Conservation (phyloP, 2,888 invertebrate species). For the Stenodera caucasica region DNA sequence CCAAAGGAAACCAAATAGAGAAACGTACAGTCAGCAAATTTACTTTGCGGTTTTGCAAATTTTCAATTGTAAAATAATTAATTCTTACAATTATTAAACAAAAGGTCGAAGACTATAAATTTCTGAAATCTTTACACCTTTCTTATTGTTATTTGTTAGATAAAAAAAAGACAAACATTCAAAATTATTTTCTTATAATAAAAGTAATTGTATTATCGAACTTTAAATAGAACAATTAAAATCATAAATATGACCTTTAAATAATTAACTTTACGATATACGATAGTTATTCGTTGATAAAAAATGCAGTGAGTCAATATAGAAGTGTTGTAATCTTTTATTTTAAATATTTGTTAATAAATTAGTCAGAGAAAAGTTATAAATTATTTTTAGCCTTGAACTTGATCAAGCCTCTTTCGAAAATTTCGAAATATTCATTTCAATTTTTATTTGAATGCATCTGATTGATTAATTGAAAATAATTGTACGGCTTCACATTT, state of each 20-base stretch:
- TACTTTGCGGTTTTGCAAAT: not conserved
- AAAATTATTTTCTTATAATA: too few relatives aligned
- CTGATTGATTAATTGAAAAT: constrained; percentile 8
- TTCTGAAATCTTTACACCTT: not conserved
- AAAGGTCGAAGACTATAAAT: not conserved
- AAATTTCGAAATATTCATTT: constrained; percentile 4
- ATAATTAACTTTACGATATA: not conserved
- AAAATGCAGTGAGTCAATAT: not conserved
- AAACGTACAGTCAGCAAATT: not conserved
- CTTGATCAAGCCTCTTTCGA: not conserved
- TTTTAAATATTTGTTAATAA: not conserved
- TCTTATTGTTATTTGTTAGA: too few relatives aligned
- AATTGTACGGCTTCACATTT: constrained; percentile 27
- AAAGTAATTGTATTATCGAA: too few relatives aligned
- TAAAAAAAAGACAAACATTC: too few relatives aligned
- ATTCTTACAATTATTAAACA: not conserved
- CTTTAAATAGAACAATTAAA: not conserved
- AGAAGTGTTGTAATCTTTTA: not conserved
- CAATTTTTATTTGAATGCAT: not conserved
- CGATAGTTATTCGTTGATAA: not conserved
- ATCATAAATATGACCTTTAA: not conserved
- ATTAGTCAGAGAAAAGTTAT: not conserved
- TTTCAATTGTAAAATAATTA: not conserved
- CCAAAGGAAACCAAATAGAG: not conserved
- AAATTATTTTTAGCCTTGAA: constrained; percentile 6